A percentile compares a stretch with the other conserved stretches of the same genome.
These are phyloP conservation scores for Ascidia mentula DNA, from an alignment of 23 tunicate species.

Conservation along the genomic window DNA sequence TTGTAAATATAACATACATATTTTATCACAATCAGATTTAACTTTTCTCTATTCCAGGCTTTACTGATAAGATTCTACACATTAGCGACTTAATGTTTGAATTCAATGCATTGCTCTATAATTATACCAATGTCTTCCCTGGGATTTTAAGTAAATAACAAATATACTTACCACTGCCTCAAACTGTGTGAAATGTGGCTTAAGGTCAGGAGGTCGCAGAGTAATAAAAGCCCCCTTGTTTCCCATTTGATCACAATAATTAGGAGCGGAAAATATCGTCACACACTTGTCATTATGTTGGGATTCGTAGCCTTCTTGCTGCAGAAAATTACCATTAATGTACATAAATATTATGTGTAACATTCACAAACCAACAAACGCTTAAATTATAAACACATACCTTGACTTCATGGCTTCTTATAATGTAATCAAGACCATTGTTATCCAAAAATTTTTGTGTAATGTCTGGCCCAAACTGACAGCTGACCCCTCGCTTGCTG, in stretches of 20 bases:
- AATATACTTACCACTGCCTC: conserved; percentile 91
- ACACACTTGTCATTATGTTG: conserved; percentile 90
- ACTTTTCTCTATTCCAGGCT: too few species aligned
- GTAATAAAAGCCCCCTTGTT: conserved; percentile 99
- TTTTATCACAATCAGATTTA: too few species aligned
- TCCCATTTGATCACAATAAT: conserved; percentile 99
- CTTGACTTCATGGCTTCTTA: conserved; percentile 98
- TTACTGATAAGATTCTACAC: too few species aligned
- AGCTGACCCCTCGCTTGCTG: conserved; percentile 93
- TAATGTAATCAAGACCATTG: conserved; percentile 91
- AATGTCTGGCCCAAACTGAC: conserved; percentile 95
- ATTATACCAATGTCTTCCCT: too few species aligned
- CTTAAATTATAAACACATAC: too few species aligned
- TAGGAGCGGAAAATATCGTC: conserved; percentile 99
- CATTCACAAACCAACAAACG: too few species aligned
- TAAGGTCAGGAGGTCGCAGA: conserved; percentile 71
- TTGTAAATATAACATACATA: too few species aligned
- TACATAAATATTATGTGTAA: neutral
- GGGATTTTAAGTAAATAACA: too few species aligned
- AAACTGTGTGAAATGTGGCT: conserved; percentile 92
- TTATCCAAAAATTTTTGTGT: conserved; percentile 74
- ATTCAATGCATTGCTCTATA: too few species aligned
- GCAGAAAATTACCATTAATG: conserved; percentile 5
- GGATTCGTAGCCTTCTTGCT: conserved; percentile 89
- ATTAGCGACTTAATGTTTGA: too few species aligned